A percentile compares a stretch with the other conserved stretches of the same genome.
Conservation (phyloP, 2,797 vertebrate species). For the Tamandua tetradactyla region DNA sequence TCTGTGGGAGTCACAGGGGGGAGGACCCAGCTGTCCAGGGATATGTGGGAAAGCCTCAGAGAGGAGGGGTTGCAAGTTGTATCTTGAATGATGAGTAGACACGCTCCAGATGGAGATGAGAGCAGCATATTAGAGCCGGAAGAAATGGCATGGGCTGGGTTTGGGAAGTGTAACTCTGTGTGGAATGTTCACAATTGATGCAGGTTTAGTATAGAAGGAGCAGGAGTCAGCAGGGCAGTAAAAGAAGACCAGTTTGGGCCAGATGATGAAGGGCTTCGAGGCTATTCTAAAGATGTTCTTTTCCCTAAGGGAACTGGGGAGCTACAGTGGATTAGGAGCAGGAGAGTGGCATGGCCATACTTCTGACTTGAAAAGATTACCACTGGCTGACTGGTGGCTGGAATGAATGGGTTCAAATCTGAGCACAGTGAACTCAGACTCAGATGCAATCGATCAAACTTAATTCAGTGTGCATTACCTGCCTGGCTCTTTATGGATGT, state of each 20-base stretch:
- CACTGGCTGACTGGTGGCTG: not conserved
- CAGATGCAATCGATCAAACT: not conserved
- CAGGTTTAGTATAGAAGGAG: not conserved
- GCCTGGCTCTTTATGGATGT: not conserved
- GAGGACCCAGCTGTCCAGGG: not conserved
- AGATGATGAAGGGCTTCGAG: not conserved
- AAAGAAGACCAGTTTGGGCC: not conserved
- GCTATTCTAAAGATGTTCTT: not conserved
- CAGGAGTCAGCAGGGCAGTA: not conserved
- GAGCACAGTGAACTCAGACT: not conserved
- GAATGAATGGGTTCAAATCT: not conserved
- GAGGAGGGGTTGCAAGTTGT: not conserved
- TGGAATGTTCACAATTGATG: not conserved
- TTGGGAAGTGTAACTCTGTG: not conserved
- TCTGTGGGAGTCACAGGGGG: not conserved
- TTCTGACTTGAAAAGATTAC: not conserved
- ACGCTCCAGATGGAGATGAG: not conserved
- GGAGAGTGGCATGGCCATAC: not conserved
- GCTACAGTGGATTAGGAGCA: not conserved
- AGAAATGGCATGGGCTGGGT: not conserved
- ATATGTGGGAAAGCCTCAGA: not conserved
- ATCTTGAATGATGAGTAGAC: not conserved
- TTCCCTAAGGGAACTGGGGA: not conserved
- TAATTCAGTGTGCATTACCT: fast-evolving
- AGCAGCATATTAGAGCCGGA: not conserved